These are phyloP conservation scores for Cardiocondyla obscurior DNA, from an alignment of 1,140 invertebrate species.

Conservation along the genomic window DNA sequence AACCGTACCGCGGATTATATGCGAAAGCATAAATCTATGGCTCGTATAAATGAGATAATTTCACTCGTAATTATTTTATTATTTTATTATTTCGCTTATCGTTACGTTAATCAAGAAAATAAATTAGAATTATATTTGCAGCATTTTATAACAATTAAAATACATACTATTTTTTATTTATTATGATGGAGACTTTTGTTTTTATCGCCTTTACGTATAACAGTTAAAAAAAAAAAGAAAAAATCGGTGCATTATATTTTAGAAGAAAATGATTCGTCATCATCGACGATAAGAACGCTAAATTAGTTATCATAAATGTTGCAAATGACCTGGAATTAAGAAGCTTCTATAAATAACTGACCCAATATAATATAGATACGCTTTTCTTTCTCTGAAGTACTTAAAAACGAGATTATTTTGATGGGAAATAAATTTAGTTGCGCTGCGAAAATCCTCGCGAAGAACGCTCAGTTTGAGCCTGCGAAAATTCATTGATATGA, in stretches of 20 bases:
- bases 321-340: conserved; percentile 8
- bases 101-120: not conserved
- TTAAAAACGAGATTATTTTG: not conserved
- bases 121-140: not conserved
- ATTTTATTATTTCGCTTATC: not conserved
- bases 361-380: conserved; percentile 8
- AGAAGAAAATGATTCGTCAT: not conserved
- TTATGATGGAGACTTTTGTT: not conserved
- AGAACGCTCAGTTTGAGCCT: not conserved
- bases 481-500: conserved; percentile 5
- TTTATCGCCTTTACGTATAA: not conserved
- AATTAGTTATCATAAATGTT: conserved; percentile 20
- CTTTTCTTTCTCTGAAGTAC: not conserved
- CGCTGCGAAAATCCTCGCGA: not conserved
- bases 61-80: conserved; percentile 3
- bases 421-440: conserved; percentile 8
- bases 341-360: conserved; percentile 18
- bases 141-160: not conserved
- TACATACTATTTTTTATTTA: not conserved
- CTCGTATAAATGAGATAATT: conserved; percentile 8
- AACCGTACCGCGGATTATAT: conserved; percentile 15
- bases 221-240: too few relatives aligned
- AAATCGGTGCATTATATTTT: not conserved
- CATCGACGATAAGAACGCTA: not conserved
- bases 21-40: not conserved